Evolutionary conservation across 2,113 vertebrate genomes (phyloP).

Genomic region (Aspidoscelis tigris): DNA sequence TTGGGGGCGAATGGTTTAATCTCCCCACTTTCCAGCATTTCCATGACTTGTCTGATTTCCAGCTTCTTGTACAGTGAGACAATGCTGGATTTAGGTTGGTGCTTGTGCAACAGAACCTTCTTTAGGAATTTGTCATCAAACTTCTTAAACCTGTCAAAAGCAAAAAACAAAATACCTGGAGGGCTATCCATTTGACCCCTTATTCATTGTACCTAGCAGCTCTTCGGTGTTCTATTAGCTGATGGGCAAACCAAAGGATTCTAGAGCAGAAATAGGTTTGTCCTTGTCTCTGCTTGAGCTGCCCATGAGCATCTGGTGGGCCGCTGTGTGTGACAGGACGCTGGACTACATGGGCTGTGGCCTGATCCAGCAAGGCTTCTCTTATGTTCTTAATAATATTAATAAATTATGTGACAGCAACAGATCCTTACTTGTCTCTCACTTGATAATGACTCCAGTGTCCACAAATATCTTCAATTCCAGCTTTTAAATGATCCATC

Average conservation of each 20-base stretch:
- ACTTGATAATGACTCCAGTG: slow-evolving; percentile 96
- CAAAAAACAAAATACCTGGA: neutral
- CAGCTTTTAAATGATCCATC: slow-evolving; percentile 93
- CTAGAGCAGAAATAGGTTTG: too few species aligned
- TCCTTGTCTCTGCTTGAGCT: too few species aligned
- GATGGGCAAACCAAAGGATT: slow-evolving; percentile 26
- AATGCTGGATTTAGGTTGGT: slow-evolving; percentile 89
- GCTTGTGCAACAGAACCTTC: slow-evolving; percentile 87
- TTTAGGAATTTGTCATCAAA: slow-evolving; percentile 91
- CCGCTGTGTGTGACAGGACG: too few species aligned
- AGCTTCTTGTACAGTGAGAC: slow-evolving; percentile 94
- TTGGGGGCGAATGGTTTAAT: slow-evolving; percentile 76
- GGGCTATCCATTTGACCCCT: too few species aligned
- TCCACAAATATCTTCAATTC: slow-evolving; percentile 95
- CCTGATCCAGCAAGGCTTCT: too few species aligned
- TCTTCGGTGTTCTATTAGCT: neutral
- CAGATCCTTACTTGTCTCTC: slow-evolving; percentile 90
- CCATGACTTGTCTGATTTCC: slow-evolving; percentile 92
- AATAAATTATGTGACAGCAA: slow-evolving; percentile 29
- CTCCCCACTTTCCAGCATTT: slow-evolving; percentile 86
- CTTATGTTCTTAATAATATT: neutral
- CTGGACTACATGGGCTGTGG: too few species aligned
- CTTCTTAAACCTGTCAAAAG: slow-evolving; percentile 86
- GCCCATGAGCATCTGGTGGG: too few species aligned
- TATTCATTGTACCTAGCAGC: neutral